Base-by-base conservation (phyloP, 2,888 invertebrate species). In the Malthinus flaveolus region DNA sequence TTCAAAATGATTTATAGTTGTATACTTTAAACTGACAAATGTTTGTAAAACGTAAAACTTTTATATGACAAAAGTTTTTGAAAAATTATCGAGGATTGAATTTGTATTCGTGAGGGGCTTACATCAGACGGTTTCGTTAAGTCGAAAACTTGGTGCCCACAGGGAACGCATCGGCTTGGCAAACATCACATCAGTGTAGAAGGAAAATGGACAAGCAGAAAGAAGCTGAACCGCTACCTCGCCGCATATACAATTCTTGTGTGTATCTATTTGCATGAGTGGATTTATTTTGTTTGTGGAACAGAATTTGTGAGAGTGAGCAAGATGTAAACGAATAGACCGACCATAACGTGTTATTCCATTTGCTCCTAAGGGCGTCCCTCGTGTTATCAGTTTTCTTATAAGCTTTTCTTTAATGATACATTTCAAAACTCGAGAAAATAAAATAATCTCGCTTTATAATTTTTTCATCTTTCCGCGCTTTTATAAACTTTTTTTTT, bases 51-150 rank as follows among this genome's bases (percentile, higher is more conserved):
- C 72, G 68, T 72, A 71, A 75, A 75, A 75, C 71, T 75, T 76
- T 70, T 69, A 69, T 71, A 71, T 69, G 71, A 73, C 73, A 74
- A 75, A 75, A 74, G 71, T 75, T 76, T 71, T 71, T 75, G 74
- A 74, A 75, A 75, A 76, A 76, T 76, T 76, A 75, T 74, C 66
- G 71, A 57, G 71, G 74, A 76, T 75, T 74, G 75, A 75, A 75
- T 76, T 75, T 74, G 70, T 69, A 67, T 66, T 62, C 61, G 63
- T 56, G 56, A 59, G 62, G 49, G 59, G 63, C 37, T 58, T 59
- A 53, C 51, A 61, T 56, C 64, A 61, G 61, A 56, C 66, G 69
- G 71, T 73, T 73, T 73, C 70, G 74, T 72, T 71, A 73, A 71
- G 73, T 72, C 70, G 67, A 69, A 74, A 75, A 74, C 66, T 74